Evolutionary conservation across 2,888 invertebrate species (phyloP), one percentile per base, ranked within the genome.

Genomic region (Idaea biselata): DNA sequence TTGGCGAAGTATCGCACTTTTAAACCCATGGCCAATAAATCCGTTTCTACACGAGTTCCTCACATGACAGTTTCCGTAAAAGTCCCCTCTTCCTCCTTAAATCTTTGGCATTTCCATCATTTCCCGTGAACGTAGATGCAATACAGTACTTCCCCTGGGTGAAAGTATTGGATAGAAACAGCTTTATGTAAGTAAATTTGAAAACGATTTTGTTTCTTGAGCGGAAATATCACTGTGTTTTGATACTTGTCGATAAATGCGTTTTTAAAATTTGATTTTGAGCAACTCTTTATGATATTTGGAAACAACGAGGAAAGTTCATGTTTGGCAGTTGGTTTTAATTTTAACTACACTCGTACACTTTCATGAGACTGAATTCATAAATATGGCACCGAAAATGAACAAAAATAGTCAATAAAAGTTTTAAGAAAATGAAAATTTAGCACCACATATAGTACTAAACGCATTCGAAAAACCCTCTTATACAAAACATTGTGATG

Each of bases 21-120:
- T 44, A 14, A 44, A 44, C 8, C 14, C 44, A 44, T 44, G 44
- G 44, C 8, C 44, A 44, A 44, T 44, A 44, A 44, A 44, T 44
- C 44, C 44, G 44, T 8, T 44, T 32, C 32, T 44, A 44, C 44
- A 1, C 44, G 11, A 44, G 44, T 44, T 11, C 8, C 44, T 44
- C 44, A 14, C 44, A 44, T 44, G 44, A 44, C 44, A 44, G 11
- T 44, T 14, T 44, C 44, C 44, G 44, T 44, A 1, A 59, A 60
- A 63, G 14, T 56, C 18, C 60, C 59, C 31, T 32, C 32, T 54
- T 44, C 44, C n/a, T 58, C 32, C 25, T 60, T 63, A 60, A 64
- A 67, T 64, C 59, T 63, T 58, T 58, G 31, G 55, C 62, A 63
- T 64, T 58, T 56, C 57, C 62, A 61, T 66, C 55, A 66, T 64